Evolutionary conservation across 1,140 invertebrate species (phyloP).

Genomic region (Colletes gigas): DNA sequence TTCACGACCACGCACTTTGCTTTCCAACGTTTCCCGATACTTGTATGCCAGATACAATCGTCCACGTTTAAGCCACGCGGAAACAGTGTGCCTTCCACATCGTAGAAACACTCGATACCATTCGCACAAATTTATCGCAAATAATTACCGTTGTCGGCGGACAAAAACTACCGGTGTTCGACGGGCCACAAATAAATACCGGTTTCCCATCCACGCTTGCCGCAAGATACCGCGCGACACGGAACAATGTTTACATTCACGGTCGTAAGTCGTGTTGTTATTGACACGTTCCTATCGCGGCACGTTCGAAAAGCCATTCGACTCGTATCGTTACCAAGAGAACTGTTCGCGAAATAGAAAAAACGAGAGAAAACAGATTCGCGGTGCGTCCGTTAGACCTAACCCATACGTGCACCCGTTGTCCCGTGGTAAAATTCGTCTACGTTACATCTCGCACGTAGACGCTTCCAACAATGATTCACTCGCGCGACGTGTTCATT

Average conservation of each 20-base stretch:
- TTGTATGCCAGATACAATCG: neutral
- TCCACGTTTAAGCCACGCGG: too few relatives aligned
- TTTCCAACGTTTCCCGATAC: neutral
- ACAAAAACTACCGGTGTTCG: neutral
- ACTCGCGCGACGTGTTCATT: neutral
- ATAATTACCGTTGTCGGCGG: neutral
- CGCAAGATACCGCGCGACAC: neutral
- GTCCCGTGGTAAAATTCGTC: neutral
- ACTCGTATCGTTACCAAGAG: neutral
- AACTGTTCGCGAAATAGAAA: too few relatives aligned
- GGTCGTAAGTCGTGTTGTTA: neutral
- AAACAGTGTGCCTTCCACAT: neutral
- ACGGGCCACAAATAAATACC: too few relatives aligned
- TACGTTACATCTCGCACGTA: slow-evolving; percentile 42
- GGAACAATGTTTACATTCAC: slow-evolving; percentile 30
- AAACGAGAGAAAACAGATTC: neutral
- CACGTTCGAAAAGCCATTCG: slow-evolving; percentile 30
- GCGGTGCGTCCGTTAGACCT: too few relatives aligned
- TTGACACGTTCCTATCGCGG: neutral
- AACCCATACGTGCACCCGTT: too few relatives aligned
- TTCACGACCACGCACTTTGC: too few relatives aligned
- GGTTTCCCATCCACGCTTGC: neutral
- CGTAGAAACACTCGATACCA: neutral
- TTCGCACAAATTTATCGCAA: neutral
- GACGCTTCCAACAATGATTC: neutral